Percentiles rank a stretch among this genome's conserved stretches.
Evolutionary conservation across 2,888 invertebrate genomes (phyloP).

Genomic region (Tiphia femorata): DNA sequence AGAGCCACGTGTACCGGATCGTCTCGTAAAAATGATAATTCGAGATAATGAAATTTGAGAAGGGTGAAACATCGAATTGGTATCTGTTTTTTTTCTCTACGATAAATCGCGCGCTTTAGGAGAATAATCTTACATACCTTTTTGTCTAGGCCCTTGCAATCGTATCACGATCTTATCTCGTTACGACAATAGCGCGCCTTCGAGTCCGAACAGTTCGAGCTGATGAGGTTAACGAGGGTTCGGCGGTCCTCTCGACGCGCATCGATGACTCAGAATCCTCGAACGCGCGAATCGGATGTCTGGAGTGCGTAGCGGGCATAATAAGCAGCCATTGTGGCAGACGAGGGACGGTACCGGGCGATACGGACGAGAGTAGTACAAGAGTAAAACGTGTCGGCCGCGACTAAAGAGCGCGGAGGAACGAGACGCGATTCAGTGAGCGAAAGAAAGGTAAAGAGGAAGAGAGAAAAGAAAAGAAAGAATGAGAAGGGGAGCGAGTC

Average conservation of each 20-base stretch:
- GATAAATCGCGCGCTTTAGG: too few species aligned
- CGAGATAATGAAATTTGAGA: too few species aligned
- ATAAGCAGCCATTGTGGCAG: constrained; percentile 32
- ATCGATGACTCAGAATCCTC: constrained; percentile 35
- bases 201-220: neutral
- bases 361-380: constrained; percentile 17
- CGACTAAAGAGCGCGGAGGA: constrained; percentile 4
- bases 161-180: constrained; percentile 3
- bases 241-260: constrained; percentile 13
- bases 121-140: too few species aligned
- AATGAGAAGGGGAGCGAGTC: constrained; percentile 6
- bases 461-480: constrained; percentile 4
- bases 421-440: too few species aligned
- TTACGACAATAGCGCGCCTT: too few species aligned
- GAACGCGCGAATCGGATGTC: constrained; percentile 32
- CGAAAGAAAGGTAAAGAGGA: constrained; percentile 1
- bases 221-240: constrained; percentile 24
- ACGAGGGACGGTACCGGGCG: constrained; percentile 2
- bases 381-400: constrained; percentile 16
- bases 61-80: too few species aligned
- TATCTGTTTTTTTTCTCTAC: too few species aligned
- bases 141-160: too few species aligned
- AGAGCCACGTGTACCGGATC: too few species aligned
- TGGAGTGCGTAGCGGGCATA: constrained; percentile 27
- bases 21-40: too few species aligned